Evolutionary conservation across 2,797 vertebrate species (phyloP).

Genomic region (Melopsittacus undulatus): DNA sequence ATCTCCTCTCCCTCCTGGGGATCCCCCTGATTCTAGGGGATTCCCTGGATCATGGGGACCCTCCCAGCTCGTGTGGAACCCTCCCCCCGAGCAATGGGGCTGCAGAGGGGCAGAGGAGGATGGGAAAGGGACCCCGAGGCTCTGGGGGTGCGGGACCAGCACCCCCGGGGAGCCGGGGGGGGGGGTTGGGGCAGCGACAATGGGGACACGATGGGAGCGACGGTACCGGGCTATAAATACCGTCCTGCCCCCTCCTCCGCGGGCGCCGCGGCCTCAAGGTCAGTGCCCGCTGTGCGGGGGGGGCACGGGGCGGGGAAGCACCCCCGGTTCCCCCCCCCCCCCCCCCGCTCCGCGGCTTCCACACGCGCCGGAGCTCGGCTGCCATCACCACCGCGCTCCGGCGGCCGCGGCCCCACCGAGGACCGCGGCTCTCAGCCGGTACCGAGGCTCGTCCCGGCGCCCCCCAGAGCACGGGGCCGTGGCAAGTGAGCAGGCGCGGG

Average conservation of each 20-base stretch:
- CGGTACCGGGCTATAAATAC: constrained; percentile 17
- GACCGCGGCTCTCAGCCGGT: background rate
- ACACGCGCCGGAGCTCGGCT: background rate
- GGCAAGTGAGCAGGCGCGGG: background rate
- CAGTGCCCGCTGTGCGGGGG: background rate
- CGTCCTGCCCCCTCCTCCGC: background rate
- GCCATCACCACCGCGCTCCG: background rate
- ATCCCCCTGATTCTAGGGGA: background rate
- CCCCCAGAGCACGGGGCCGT: background rate
- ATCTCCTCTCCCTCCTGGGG: background rate
- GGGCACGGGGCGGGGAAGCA: background rate
- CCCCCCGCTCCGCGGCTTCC: background rate
- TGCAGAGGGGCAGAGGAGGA: background rate
- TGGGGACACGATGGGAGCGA: background rate
- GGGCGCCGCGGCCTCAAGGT: constrained; percentile 1
- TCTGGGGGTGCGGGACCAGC: background rate
- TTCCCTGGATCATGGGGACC: background rate
- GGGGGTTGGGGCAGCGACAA: background rate
- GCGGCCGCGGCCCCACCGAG: too few species aligned
- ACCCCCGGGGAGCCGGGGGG: too few species aligned
- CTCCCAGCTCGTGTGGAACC: background rate
- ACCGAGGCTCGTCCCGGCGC: background rate
- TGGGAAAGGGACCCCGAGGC: background rate
- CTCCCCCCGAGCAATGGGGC: background rate
- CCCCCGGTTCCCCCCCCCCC: background rate